Conservation (phyloP, 2,888 invertebrate genomes). For the Drosophila cognata region DNA sequence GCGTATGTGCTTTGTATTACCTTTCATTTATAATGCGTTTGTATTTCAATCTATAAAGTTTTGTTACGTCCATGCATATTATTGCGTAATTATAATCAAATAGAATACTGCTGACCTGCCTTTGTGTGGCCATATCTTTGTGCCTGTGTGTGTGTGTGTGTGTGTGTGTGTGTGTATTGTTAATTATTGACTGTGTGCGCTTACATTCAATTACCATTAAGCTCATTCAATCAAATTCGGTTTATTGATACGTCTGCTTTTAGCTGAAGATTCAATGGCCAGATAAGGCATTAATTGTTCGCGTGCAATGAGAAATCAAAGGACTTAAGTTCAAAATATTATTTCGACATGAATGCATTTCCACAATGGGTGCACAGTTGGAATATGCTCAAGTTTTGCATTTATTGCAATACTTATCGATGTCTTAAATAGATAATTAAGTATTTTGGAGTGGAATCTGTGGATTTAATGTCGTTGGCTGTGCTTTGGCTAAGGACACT, state of each 20-base stretch:
- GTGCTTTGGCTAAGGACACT: constrained; percentile 35
- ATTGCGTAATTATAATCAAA: background rate
- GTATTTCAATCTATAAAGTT: background rate
- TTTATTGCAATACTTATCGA: background rate
- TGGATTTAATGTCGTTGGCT: constrained; percentile 29
- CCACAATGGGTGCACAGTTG: background rate
- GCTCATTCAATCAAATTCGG: background rate
- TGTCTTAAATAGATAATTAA: constrained; percentile 39
- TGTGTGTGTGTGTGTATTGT: background rate
- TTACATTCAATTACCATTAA: background rate
- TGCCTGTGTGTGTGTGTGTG: background rate
- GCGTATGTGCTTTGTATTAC: background rate
- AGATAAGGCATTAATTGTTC: background rate
- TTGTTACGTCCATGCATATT: background rate
- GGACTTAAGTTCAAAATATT: background rate
- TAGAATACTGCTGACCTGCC: background rate
- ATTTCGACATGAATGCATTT: background rate
- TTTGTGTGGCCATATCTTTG: background rate
- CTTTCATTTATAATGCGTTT: background rate
- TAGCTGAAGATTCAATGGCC: background rate
- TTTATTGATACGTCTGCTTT: background rate
- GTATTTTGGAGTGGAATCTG: constrained; percentile 23
- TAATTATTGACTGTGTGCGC: background rate
- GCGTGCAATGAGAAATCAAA: constrained; percentile 1
- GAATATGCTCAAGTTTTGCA: background rate